Conservation (phyloP, 92 coral and sea anemone genomes). For the Porites rus region DNA sequence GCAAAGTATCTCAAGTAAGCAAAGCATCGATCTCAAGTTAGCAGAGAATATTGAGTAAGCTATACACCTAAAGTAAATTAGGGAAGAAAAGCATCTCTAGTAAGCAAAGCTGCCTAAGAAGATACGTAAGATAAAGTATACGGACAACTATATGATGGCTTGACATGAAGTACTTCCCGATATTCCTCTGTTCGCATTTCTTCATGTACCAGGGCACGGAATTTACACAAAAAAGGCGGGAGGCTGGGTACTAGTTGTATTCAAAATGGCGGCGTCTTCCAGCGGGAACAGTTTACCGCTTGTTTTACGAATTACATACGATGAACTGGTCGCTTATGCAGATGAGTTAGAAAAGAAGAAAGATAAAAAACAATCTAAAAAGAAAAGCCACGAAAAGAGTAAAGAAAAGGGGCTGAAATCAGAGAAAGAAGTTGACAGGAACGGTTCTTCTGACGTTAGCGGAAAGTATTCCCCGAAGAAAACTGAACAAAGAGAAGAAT, state of each 20-base stretch:
- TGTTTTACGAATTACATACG: conserved; percentile 77
- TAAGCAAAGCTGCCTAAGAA: too few relatives aligned
- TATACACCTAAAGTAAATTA: too few relatives aligned
- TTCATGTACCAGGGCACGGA: too few relatives aligned
- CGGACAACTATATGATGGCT: too few relatives aligned
- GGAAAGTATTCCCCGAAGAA: conserved; percentile 7
- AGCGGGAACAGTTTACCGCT: conserved; percentile 56
- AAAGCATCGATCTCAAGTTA: too few relatives aligned
- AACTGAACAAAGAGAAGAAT: conserved; percentile 7
- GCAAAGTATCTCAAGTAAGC: too few relatives aligned
- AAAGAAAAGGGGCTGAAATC: conserved; percentile 34
- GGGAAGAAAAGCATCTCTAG: too few relatives aligned
- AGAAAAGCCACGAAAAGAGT: conserved; percentile 32
- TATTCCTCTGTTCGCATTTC: too few relatives aligned
- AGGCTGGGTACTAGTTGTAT: conserved; percentile 21
- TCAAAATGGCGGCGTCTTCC: conserved; percentile 94
- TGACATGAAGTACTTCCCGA: too few relatives aligned
- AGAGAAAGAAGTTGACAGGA: conserved; percentile 36
- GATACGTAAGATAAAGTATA: too few relatives aligned
- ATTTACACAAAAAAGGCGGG: neutral
- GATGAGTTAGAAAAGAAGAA: conserved; percentile 71
- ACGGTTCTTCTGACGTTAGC: conserved; percentile 27
- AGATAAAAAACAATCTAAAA: conserved; percentile 48
- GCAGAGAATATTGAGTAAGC: too few relatives aligned
- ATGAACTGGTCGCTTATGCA: conserved; percentile 76